Evolutionary conservation across 2,888 invertebrate species (phyloP).

Genomic region (Limnephilus marmoratus): DNA sequence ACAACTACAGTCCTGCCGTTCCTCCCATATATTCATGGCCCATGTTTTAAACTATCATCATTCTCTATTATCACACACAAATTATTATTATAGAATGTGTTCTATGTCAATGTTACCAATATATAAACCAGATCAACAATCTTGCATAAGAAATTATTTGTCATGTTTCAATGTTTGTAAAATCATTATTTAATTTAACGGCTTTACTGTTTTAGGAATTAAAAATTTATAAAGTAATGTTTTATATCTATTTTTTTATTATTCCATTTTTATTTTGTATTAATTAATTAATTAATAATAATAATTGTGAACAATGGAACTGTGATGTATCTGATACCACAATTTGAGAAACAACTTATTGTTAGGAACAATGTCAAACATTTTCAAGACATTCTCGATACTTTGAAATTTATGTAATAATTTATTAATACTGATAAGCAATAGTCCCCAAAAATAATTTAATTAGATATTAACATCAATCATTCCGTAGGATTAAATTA

Average conservation of each 20-base stretch:
- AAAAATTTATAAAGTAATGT: background rate
- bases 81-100: background rate
- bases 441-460: constrained; percentile 41
- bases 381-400: background rate
- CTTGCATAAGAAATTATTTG: background rate
- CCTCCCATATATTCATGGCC: constrained; percentile 81
- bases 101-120: constrained; percentile 17
- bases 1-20: constrained; percentile 82
- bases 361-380: background rate
- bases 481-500: constrained; percentile 44
- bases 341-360: constrained; percentile 13
- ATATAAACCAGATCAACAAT: background rate
- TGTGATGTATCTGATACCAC: constrained; percentile 53
- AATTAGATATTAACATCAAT: constrained; percentile 12
- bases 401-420: background rate
- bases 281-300: background rate
- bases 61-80: background rate
- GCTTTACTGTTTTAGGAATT: background rate
- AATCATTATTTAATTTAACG: background rate
- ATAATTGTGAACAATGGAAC: constrained; percentile 28
- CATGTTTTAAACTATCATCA: constrained; percentile 49
- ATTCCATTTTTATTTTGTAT: background rate
- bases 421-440: constrained; percentile 25
- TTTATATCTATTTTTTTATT: background rate
- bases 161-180: background rate